Evolutionary conservation across 2,888 invertebrate species (phyloP).

Genomic region (Dendrolimus pini): DNA sequence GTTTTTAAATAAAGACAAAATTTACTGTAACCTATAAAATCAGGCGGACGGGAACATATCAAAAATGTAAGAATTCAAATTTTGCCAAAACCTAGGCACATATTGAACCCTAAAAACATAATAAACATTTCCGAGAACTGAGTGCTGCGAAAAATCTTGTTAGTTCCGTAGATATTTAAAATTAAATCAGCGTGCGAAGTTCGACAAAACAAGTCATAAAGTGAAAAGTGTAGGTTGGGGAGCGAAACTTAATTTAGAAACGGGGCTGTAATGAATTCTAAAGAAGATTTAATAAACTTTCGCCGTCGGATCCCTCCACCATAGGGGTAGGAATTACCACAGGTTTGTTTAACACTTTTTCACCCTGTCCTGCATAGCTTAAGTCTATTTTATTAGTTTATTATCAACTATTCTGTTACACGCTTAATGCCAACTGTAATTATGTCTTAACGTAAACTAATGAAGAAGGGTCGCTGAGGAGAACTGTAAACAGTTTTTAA

Average conservation of each 20-base stretch:
- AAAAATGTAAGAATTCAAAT: no score
- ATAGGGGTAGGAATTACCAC: conserved; percentile 32
- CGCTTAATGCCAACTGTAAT: conserved; percentile 1
- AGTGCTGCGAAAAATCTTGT: conserved; percentile 29
- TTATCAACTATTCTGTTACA: conserved; percentile 13
- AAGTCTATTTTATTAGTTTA: conserved; percentile 18
- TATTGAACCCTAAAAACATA: no score
- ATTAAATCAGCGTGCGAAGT: conserved; percentile 38
- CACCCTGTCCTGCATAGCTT: conserved; percentile 21
- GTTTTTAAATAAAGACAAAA: no score
- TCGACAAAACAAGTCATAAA: conserved; percentile 39
- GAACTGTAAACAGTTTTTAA: no score
- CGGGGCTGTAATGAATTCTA: conserved; percentile 52
- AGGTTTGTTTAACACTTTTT: conserved; percentile 35
- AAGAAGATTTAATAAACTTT: conserved; percentile 55
- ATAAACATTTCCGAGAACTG: no score
- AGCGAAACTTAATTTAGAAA: conserved; percentile 56
- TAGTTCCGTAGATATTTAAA: conserved; percentile 25
- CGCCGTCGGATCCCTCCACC: conserved; percentile 28
- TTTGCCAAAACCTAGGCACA: no score
- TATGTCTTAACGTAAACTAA: no score
- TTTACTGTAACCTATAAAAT: no score
- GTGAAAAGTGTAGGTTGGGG: conserved; percentile 40
- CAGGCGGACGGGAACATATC: no score
- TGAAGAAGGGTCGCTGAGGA: no score